These are phyloP conservation scores for Triplophysa rosa DNA, from an alignment of 2,113 vertebrate genomes.

Conservation along the genomic window DNA sequence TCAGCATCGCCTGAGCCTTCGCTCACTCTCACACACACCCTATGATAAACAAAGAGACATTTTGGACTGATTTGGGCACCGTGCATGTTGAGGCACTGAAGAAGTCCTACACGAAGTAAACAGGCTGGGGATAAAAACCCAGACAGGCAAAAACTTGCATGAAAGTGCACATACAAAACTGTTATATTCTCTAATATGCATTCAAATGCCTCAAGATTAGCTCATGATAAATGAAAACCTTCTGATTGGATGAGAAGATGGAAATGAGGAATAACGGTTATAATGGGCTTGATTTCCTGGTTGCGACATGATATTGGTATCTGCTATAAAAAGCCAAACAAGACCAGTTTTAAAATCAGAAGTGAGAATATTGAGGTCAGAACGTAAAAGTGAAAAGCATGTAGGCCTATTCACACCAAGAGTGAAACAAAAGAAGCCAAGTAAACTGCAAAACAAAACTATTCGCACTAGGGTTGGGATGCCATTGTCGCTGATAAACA, in stretches of 20 bases:
- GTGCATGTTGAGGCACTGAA: background rate
- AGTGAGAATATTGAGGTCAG: no score
- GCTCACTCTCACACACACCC: slow-evolving; percentile 26
- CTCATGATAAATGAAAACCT: background rate
- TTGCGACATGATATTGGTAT: no score
- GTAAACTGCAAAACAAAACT: no score
- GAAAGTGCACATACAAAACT: background rate
- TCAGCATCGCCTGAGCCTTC: slow-evolving; percentile 36
- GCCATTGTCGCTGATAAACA: no score
- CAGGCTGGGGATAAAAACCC: slow-evolving; percentile 4
- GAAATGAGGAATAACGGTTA: background rate
- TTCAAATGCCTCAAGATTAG: background rate
- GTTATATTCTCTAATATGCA: background rate
- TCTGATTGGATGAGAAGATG: background rate
- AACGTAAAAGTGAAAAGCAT: no score
- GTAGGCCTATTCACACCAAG: no score
- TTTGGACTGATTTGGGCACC: slow-evolving; percentile 24
- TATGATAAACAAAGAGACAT: slow-evolving; percentile 31
- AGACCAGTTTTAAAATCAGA: no score
- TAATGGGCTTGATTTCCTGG: background rate
- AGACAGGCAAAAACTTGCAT: slow-evolving; percentile 13
- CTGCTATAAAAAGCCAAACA: no score
- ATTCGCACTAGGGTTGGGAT: no score
- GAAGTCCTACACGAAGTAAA: background rate
- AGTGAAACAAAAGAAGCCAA: no score